Evolutionary conservation across 2,888 invertebrate species (phyloP).

Genomic region (Antheraea yamamai): DNA sequence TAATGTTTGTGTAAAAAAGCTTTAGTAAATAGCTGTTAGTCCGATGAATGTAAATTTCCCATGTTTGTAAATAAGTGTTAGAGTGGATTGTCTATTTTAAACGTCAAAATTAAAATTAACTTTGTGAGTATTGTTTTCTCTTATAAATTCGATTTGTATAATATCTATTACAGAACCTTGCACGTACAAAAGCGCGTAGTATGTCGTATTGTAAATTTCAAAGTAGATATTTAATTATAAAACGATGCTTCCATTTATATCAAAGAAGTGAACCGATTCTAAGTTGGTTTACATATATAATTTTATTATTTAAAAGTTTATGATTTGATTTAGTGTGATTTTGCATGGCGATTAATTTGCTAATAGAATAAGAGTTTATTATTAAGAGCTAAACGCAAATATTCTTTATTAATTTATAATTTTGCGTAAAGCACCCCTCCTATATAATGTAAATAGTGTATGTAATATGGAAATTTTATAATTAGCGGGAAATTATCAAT

Average conservation of each 20-base stretch:
- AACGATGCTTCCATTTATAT: constrained; percentile 82
- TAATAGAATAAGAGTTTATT: constrained; percentile 58
- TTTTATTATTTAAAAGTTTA: constrained; percentile 72
- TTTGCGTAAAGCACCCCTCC: constrained; percentile 60
- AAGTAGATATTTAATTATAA: constrained; percentile 71
- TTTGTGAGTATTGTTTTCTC: constrained; percentile 24
- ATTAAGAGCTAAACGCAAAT: constrained; percentile 64
- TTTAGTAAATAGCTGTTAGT: constrained; percentile 75
- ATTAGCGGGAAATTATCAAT: constrained; percentile 67
- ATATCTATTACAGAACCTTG: constrained; percentile 44
- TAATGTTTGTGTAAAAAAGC: constrained; percentile 79
- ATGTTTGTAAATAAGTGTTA: constrained; percentile 73
- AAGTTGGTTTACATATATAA: constrained; percentile 75
- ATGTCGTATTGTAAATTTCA: constrained; percentile 42
- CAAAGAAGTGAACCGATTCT: constrained; percentile 78
- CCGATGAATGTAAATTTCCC: constrained; percentile 64
- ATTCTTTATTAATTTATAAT: constrained; percentile 71
- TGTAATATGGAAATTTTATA: constrained; percentile 56
- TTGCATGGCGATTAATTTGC: constrained; percentile 78
- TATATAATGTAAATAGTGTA: constrained; percentile 73
- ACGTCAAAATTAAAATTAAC: constrained; percentile 17
- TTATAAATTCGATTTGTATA: constrained; percentile 38
- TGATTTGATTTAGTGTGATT: constrained; percentile 76
- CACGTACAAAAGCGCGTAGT: constrained; percentile 47
- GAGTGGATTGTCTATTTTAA: constrained; percentile 49